These are phyloP conservation scores for Drosophila buzzatii DNA, from an alignment of 2,888 invertebrate genomes.

Conservation along the genomic window DNA sequence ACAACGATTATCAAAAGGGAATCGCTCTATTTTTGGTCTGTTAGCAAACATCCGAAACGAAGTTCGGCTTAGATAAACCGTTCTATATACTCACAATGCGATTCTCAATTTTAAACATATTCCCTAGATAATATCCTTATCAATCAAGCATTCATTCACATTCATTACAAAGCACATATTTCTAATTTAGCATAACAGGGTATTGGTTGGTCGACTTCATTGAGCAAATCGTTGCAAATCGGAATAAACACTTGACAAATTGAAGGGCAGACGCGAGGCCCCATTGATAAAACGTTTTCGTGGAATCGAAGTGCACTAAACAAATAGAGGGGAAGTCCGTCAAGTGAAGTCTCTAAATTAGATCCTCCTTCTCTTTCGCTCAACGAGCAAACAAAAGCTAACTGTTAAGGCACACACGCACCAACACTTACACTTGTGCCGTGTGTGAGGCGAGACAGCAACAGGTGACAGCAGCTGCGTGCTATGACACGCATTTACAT, in stretches of 20 bases:
- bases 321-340: constrained; percentile 27
- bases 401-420: constrained; percentile 18
- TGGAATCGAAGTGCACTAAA: constrained; percentile 37
- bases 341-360: background rate
- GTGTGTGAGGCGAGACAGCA: constrained; percentile 20
- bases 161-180: background rate
- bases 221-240: background rate
- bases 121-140: background rate
- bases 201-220: background rate
- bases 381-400: constrained; percentile 17
- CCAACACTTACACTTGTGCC: background rate
- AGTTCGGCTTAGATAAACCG: too few relatives aligned
- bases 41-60: too few relatives aligned
- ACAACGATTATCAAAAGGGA: too few relatives aligned
- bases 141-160: background rate
- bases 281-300: constrained; percentile 41
- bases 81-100: too few relatives aligned
- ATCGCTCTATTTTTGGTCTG: too few relatives aligned
- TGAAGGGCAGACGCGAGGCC: constrained; percentile 36
- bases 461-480: constrained; percentile 28
- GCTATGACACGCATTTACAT: constrained; percentile 12
- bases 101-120: background rate
- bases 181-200: background rate
- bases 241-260: constrained; percentile 51
- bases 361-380: constrained; percentile 16